These are phyloP conservation scores for Apomyelois bistriatella DNA, from an alignment of 2,888 invertebrate genomes.

Conservation along the genomic window DNA sequence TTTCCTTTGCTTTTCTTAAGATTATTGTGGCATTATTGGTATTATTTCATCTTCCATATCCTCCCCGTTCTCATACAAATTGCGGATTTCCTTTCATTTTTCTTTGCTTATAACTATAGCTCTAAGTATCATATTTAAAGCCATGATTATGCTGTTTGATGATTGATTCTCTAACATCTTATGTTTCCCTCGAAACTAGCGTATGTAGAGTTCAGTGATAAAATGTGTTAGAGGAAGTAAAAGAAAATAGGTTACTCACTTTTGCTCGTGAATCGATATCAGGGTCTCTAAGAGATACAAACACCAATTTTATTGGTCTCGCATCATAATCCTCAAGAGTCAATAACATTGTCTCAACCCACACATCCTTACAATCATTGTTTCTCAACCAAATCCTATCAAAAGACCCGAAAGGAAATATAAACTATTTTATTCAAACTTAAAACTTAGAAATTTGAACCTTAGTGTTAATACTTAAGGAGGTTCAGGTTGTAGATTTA, in stretches of 20 bases:
- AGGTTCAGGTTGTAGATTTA: constrained; percentile 17
- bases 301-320: background rate
- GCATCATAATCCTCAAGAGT: background rate
- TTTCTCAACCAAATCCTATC: constrained; percentile 35
- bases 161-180: too few relatives aligned
- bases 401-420: constrained; percentile 52
- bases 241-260: too few relatives aligned
- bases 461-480: constrained; percentile 27
- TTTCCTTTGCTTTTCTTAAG: background rate
- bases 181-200: too few relatives aligned
- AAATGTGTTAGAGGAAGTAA: too few relatives aligned
- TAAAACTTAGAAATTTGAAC: constrained; percentile 24
- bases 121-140: too few relatives aligned
- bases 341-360: constrained; percentile 10
- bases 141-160: too few relatives aligned
- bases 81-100: background rate
- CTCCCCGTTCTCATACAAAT: background rate
- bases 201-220: too few relatives aligned
- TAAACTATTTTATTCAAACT: constrained; percentile 16
- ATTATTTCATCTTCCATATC: background rate
- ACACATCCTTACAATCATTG: constrained; percentile 17
- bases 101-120: background rate
- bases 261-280: background rate
- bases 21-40: background rate
- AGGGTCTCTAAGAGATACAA: background rate